These are phyloP conservation scores for Plusia festucae DNA, from an alignment of 2,888 invertebrate species.

Conservation along the genomic window DNA sequence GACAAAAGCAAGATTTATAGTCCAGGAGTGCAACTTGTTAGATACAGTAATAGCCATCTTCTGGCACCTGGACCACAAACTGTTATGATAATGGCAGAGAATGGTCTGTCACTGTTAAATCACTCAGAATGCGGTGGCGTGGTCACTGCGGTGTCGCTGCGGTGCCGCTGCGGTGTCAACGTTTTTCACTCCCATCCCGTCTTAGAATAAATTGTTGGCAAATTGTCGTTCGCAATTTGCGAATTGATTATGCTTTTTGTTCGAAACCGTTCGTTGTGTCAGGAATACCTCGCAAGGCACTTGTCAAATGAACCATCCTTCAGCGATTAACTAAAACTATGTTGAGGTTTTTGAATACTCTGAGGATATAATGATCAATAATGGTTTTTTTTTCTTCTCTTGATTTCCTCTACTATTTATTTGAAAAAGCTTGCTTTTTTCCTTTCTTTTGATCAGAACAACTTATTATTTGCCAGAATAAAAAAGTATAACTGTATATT, in stretches of 20 bases:
- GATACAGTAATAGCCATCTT: slow-evolving; percentile 24
- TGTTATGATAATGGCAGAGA: slow-evolving; percentile 48
- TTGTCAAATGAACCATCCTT: neutral
- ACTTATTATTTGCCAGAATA: no score
- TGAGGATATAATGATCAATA: no score
- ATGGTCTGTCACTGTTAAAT: slow-evolving; percentile 44
- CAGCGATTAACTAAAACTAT: neutral
- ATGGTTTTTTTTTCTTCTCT: no score
- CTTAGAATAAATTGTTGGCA: slow-evolving; percentile 38
- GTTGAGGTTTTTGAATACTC: no score
- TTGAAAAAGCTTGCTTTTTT: no score
- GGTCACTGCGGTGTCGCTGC: neutral
- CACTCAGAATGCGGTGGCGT: slow-evolving; percentile 42
- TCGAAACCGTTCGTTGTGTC: neutral
- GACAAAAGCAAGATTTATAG: slow-evolving; percentile 25
- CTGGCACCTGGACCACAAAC: slow-evolving; percentile 47
- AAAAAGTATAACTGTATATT: no score
- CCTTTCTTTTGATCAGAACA: no score
- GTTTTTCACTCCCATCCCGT: slow-evolving; percentile 32
- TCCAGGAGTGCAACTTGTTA: slow-evolving; percentile 10
- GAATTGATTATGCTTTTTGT: slow-evolving; percentile 10
- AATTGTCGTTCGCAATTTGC: slow-evolving; percentile 28
- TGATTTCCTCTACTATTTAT: no score
- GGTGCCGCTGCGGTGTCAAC: slow-evolving; percentile 12
- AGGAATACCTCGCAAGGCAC: neutral